Conservation (phyloP, 2,113 vertebrate species). For the Carassius gibelio region DNA sequence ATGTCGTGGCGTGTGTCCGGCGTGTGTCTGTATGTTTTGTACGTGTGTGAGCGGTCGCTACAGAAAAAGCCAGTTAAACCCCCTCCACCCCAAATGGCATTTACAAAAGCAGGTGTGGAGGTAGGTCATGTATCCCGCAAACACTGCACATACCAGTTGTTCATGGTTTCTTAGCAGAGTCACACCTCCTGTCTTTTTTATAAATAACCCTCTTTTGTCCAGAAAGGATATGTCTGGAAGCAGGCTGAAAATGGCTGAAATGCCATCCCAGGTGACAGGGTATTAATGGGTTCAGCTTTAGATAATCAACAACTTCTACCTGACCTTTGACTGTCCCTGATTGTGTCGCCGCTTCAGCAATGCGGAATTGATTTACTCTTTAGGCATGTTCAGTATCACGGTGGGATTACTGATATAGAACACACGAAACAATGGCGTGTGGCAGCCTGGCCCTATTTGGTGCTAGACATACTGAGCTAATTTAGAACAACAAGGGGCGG, state of each 20-base stretch:
- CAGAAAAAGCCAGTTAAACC: slow-evolving; percentile 53
- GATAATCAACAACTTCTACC: slow-evolving; percentile 57
- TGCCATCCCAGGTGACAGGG: slow-evolving; percentile 57
- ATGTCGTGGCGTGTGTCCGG: slow-evolving; percentile 54
- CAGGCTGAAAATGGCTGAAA: slow-evolving; percentile 48
- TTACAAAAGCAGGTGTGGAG: slow-evolving; percentile 58
- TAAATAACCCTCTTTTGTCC: slow-evolving; percentile 63
- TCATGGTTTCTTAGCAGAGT: slow-evolving; percentile 32
- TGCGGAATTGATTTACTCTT: slow-evolving; percentile 55
- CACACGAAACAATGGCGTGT: slow-evolving; percentile 50
- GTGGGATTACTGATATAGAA: slow-evolving; percentile 54
- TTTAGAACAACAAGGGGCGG: slow-evolving; percentile 56
- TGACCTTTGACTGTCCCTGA: slow-evolving; percentile 53
- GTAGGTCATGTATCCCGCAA: slow-evolving; percentile 51
- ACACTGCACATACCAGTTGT: slow-evolving; percentile 55
- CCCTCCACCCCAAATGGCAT: slow-evolving; percentile 53
- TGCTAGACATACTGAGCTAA: slow-evolving; percentile 54
- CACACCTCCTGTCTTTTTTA: slow-evolving; percentile 38
- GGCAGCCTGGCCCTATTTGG: slow-evolving; percentile 52
- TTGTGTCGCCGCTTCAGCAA: slow-evolving; percentile 49
- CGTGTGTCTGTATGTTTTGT: slow-evolving; percentile 46
- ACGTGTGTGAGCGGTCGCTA: slow-evolving; percentile 53
- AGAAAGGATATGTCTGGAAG: slow-evolving; percentile 43
- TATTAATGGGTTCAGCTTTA: slow-evolving; percentile 38
- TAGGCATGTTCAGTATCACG: slow-evolving; percentile 49